Evolutionary conservation across 1,140 invertebrate species (phyloP), one percentile per base, ranked within the genome.

Genomic region (Heterodera carotae): DNA sequence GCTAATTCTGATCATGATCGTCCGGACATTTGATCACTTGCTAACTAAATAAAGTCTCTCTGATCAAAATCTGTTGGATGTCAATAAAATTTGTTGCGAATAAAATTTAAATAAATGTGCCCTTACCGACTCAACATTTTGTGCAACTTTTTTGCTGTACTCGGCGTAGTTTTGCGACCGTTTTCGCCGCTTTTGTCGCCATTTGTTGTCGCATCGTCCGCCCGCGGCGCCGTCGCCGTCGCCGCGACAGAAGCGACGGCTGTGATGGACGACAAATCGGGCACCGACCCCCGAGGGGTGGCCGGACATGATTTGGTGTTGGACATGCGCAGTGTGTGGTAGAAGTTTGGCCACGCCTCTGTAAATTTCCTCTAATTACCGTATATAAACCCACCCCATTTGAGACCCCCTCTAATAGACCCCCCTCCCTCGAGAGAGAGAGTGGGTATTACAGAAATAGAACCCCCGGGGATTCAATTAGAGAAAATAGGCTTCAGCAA

Each of bases 281-380:
- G 84, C 33, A 87, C 69, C 27, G 86, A 88, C 15, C 85, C 86
- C 48, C 81, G 83, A 33, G 85, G 85, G 22, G 85, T 87, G 29
- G 85, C 81, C 3, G 85, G 85, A 79, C 86, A 88, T 1, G 84
- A 86, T 75, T 86, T 86, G 15, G 82, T 82, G 34, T 56, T 56
- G 67, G 68, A 18, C 48, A 60, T 67, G 27, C 34, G 68, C 31
- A 78, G 67, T 10, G 71, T 72, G 34, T 74, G 43, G 69, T 75
- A 74, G 62, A 81, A 76, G 68, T 84, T 84, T 18, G 84, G 68
- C 84, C 84, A 86, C 29, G 69, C 76, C 67, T 80, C 84, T 85
- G 64, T n/a, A n/a, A n/a, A n/a, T n/a, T n/a, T n/a, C n/a, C n/a
- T n/a, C n/a, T n/a, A n/a, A n/a, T n/a, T n/a, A n/a, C n/a, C n/a